Conservation (phyloP, 1,140 invertebrate species). For the Propsilocerus akamusi region DNA sequence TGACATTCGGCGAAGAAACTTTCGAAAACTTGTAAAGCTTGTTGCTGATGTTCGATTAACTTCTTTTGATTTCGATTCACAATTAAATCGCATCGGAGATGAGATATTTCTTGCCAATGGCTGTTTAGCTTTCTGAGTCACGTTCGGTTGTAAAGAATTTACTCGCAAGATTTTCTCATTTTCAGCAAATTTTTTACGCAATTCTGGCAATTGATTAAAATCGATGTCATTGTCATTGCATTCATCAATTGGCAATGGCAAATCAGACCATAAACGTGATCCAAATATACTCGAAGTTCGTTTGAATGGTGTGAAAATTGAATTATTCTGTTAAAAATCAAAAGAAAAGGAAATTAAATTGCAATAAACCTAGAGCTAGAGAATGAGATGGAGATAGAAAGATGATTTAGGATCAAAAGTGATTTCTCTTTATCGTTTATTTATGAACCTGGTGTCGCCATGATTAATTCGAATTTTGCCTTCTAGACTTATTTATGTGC, state of each 20-base stretch:
- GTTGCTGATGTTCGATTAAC: neutral
- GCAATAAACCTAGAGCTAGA: no score
- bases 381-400: no score
- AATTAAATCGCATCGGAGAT: slow-evolving; percentile 9
- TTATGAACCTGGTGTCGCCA: no score
- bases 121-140: slow-evolving; percentile 10
- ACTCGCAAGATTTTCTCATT: slow-evolving; percentile 1
- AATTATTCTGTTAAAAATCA: slow-evolving; percentile 9
- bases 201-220: slow-evolving; percentile 1
- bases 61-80: neutral
- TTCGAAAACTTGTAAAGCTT: neutral
- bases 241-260: slow-evolving; percentile 38
- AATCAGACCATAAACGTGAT: slow-evolving; percentile 36
- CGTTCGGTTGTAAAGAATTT: slow-evolving; percentile 5
- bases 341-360: no score
- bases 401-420: no score
- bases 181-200: neutral
- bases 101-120: slow-evolving; percentile 17
- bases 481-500: no score
- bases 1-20: neutral
- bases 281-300: slow-evolving; percentile 27
- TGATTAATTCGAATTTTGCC: no score
- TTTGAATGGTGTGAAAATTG: slow-evolving; percentile 11
- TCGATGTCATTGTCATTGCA: slow-evolving; percentile 14
- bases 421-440: no score